Evolutionary conservation across 2,888 invertebrate genomes (phyloP).

Genomic region (Empis livida): DNA sequence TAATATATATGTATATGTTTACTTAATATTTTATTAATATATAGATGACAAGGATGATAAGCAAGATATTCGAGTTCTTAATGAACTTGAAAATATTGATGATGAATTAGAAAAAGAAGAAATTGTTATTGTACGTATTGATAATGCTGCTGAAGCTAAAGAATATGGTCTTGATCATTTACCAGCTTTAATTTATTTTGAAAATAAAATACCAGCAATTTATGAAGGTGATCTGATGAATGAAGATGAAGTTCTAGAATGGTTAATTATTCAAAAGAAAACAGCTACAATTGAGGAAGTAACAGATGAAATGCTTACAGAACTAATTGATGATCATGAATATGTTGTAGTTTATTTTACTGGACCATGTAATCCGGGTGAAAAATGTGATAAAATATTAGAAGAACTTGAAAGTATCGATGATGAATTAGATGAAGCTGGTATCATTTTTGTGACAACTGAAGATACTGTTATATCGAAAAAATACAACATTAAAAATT

Average conservation of each 20-base stretch:
- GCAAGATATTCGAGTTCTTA: slow-evolving; percentile 74
- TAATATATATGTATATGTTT: not conserved
- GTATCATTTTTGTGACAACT: slow-evolving; percentile 87
- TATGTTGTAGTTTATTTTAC: slow-evolving; percentile 92
- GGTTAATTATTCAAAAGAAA: slow-evolving; percentile 72
- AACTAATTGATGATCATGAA: slow-evolving; percentile 79
- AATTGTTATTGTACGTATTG: slow-evolving; percentile 80
- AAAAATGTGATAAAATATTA: slow-evolving; percentile 72
- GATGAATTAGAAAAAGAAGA: slow-evolving; percentile 82
- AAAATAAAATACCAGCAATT: slow-evolving; percentile 79
- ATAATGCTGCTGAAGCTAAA: slow-evolving; percentile 80
- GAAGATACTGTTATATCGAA: slow-evolving; percentile 71
- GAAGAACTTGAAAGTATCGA: slow-evolving; percentile 84
- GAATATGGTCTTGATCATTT: slow-evolving; percentile 83
- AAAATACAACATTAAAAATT: slow-evolving; percentile 70
- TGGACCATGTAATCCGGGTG: slow-evolving; percentile 77
- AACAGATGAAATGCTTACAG: slow-evolving; percentile 76
- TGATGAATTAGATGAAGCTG: slow-evolving; percentile 83
- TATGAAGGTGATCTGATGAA: slow-evolving; percentile 87
- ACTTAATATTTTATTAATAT: not conserved
- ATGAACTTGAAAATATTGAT: slow-evolving; percentile 85
- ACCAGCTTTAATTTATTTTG: slow-evolving; percentile 69
- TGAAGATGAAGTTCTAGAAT: slow-evolving; percentile 81
- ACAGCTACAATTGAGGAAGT: slow-evolving; percentile 89
- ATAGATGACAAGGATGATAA: slow-evolving; percentile 81